These are phyloP conservation scores for Regulus satrapa DNA, from an alignment of 2,113 vertebrate species.

Conservation along the genomic window DNA sequence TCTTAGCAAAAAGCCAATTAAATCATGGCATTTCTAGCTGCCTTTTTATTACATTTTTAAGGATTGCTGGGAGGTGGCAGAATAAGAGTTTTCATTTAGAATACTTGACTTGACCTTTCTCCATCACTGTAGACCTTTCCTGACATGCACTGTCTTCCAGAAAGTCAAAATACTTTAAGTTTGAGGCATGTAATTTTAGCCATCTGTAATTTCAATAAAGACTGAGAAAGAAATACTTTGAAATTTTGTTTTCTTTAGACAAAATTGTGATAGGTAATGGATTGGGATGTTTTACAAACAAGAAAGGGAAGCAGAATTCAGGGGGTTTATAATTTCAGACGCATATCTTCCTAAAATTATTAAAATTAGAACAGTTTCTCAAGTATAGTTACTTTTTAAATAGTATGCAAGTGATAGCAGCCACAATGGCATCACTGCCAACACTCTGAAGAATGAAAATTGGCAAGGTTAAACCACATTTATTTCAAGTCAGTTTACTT, in stretches of 20 bases:
- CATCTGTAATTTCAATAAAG: neutral
- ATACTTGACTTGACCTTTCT: conserved; percentile 10
- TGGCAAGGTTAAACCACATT: neutral
- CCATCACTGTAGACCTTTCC: neutral
- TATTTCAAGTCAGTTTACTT: neutral
- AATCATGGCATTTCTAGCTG: neutral
- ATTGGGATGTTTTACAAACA: neutral
- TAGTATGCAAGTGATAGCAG: neutral
- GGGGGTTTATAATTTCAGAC: neutral
- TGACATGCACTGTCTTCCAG: neutral
- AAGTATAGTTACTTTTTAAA: neutral
- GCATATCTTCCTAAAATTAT: neutral
- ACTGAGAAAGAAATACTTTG: neutral
- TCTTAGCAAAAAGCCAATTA: neutral
- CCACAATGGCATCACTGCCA: neutral
- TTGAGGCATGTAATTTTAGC: neutral
- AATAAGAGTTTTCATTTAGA: neutral
- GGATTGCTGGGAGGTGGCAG: conserved; percentile 24
- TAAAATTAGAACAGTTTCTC: neutral
- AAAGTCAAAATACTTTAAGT: neutral
- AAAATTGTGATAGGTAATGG: neutral
- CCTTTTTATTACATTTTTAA: conserved; percentile 14
- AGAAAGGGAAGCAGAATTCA: neutral
- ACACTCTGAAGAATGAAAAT: neutral
- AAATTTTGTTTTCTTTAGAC: neutral